Evolutionary conservation across 2,113 vertebrate species (phyloP), one percentile per base, ranked within the genome.

Genomic region (Prionailurus bengalensis): DNA sequence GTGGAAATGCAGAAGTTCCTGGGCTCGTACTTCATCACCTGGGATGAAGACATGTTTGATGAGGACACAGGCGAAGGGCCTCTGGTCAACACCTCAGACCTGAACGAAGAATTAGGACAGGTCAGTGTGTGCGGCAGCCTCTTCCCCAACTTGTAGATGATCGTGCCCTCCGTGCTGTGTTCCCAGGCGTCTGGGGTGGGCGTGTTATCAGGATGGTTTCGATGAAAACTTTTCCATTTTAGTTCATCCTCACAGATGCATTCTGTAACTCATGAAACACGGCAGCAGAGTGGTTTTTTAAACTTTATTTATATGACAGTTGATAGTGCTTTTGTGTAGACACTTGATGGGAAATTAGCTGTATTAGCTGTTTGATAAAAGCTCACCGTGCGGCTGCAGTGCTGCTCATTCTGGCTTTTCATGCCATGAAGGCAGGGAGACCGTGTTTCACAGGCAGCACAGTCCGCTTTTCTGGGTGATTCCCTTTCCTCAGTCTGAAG

Each of bases 1-100:
- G 99, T 99, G 97, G 99, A 99, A 99, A 99, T 99, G 99, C 99
- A 99, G 99, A 99, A 99, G 98, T 99, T 99, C 97, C 98, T 99
- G 42, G 99, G 99, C 95, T 99, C 99, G 36, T 99, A 99, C 94
- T 99, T 99, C 98, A 99, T 99, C 97, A 99, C 99, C 21, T 99
- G 99, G 99, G 99, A 99, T n/a, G 99, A 99, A 17, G 99, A 99
- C 91, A 99, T 99, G 99, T 99, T 99, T 73, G 99, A 99, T 31
- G 99, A 99, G 94, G 99, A 99, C 83, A 98, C 98, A 4, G 99
- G 99, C 4, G 99, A 99, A 98, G 98, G 99, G 53, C 99, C 99
- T 0, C 98, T 99, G 89, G 99, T 99, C 89, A 99, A 99, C 98
- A 99, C 99, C 0, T 99, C 99, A 0, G 99, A 99, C 95, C 99